A percentile compares a stretch with the other conserved stretches of the same genome.
Conservation (phyloP, 1,140 invertebrate species). For the Zeugodacus cucurbitae region DNA sequence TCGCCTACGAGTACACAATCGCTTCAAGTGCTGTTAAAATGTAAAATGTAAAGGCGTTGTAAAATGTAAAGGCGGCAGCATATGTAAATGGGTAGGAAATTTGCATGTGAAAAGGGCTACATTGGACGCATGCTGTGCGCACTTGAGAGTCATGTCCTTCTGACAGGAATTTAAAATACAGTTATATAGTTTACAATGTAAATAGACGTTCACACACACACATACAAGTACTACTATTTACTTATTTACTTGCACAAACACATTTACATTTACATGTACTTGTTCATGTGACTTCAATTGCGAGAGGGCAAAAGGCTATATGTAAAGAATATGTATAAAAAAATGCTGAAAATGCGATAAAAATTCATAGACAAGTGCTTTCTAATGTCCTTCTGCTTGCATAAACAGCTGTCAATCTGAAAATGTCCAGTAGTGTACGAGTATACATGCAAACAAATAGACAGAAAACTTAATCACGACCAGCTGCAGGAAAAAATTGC, state of each 20-base stretch:
- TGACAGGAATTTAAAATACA: not conserved
- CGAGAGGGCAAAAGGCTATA: not conserved
- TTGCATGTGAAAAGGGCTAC: slow-evolving; percentile 19
- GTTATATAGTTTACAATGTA: not conserved
- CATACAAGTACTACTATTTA: not conserved
- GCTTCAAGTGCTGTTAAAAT: not conserved
- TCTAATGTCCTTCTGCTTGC: slow-evolving; percentile 1
- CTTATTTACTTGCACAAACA: not conserved
- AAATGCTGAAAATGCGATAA: not conserved
- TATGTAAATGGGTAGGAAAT: slow-evolving; percentile 10
- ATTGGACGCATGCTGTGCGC: slow-evolving; percentile 3
- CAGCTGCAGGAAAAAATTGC: not conserved
- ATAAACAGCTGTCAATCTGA: not conserved
- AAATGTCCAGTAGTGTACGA: not conserved
- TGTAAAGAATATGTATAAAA: not conserved
- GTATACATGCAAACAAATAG: not conserved
- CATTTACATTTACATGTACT: not conserved
- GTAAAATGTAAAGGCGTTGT: too few species aligned
- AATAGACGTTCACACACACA: not conserved
- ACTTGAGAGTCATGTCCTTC: not conserved
- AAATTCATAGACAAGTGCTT: slow-evolving; percentile 35
- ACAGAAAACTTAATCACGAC: not conserved
- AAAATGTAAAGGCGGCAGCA: too few species aligned
- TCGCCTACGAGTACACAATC: not conserved
- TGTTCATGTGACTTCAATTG: not conserved